phyloP scores from a whole-genome alignment of 1,140 invertebrate genomes.

The Ruditapes philippinarum region DNA sequence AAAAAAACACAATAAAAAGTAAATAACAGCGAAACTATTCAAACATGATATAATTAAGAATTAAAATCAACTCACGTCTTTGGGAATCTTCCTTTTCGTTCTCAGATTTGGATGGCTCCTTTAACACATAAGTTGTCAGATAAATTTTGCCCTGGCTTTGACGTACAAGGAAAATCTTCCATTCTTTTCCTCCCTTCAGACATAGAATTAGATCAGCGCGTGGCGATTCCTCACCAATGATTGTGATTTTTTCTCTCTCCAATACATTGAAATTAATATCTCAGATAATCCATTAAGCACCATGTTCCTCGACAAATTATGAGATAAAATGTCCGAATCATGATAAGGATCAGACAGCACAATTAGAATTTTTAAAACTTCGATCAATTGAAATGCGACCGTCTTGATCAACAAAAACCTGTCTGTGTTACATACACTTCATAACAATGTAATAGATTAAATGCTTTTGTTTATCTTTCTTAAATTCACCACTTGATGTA shows the following conservation, averaged over 20 bases:
- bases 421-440: background rate
- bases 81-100: background rate
- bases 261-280: background rate
- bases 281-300: background rate
- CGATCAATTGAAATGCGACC: background rate
- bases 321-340: background rate
- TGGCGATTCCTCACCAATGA: background rate
- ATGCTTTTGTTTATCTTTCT: background rate
- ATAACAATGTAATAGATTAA: background rate
- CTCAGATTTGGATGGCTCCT: background rate
- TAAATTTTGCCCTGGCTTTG: conserved; percentile 27
- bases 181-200: too few species aligned
- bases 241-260: background rate
- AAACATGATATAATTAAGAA: too few species aligned
- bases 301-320: background rate
- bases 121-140: background rate
- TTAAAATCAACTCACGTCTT: background rate
- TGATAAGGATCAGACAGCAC: background rate
- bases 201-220: too few species aligned
- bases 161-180: conserved; percentile 38
- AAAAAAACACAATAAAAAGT: too few species aligned
- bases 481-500: background rate
- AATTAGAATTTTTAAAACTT: background rate
- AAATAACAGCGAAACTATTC: too few species aligned
- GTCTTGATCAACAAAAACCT: background rate